Evolutionary conservation across 2,888 invertebrate genomes (phyloP), one percentile per base, ranked within the genome.

Genomic region (Tachystola acroxantha): DNA sequence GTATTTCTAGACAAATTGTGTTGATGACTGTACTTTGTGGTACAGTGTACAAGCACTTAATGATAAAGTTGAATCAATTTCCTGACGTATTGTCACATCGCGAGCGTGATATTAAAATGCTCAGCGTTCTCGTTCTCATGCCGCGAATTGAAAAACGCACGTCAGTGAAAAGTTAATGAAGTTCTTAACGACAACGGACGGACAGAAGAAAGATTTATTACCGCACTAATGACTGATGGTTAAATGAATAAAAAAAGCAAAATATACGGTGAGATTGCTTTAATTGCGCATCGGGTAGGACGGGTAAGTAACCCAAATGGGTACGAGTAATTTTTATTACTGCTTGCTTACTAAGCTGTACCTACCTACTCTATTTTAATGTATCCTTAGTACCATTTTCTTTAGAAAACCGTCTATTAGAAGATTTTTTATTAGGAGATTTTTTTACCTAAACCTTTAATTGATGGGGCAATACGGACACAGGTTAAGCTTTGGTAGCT

Each of bases 191-290:
- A 72, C 64, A 62, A 67, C 55, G 58, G 60, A 69, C 51, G 49
- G 59, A 72, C 74, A 63, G 62, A 52, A 53, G 55, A 46, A 52
- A 78, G 81, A 85, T 85, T 85, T 84, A 84, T 85, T 66, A 54
- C 68, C 42, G 32, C 57, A 52, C 59, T 84, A 85, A 84, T 80
- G 81, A 79, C 68, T 51, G 53, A 51, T 52, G 57, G 56, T 61
- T 59, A 51, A 55, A 47, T 55, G 14, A 67, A 79, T n/a, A 77
- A 72, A 64, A 57, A 43, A 51, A 42, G 53, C 56, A 48, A 62
- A 63, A 60, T 54, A 50, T 33, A 40, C 41, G 42, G 36, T 36
- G 44, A 42, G 43, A 52, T 52, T 47, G 50, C 40, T 48, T 59
- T 57, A 37, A 37, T 37, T 37, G 24, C n/a, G n/a, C 26, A 6